Evolutionary conservation across 2,113 vertebrate species (phyloP), one percentile per base, ranked within the genome.

Genomic region (Trochalopteron elliotii): DNA sequence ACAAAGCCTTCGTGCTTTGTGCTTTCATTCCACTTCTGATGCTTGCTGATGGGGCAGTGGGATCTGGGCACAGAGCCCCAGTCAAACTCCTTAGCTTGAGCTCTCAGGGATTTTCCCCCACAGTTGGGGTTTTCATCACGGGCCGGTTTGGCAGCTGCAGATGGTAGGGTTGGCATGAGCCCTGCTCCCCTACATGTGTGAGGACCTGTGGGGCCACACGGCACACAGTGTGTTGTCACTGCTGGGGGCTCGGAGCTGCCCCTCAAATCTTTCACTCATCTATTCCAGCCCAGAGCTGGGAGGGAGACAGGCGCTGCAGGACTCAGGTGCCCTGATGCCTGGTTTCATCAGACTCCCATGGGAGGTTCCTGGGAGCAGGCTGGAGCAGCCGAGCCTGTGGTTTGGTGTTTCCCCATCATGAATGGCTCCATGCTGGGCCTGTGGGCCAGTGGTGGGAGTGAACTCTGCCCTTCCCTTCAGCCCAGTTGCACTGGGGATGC

Each of bases 111-210:
- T 80, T 80, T 80, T 86, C 44, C 10, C n/a, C 57, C 16, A 11
- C 4, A 7, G 44, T 22, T 35, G 30, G 40, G 15, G 25, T 63
- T 89, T 80, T 91, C 4, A 3, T 64, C 0, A 0, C 0, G 0
- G 39, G 25, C 20, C 0, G 0, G 39, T 80, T 85, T 59, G 61
- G 56, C 42, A 80, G 67, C 87, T 80, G 40, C 57, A 30, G 71
- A 9, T 2, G 5, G 35, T 39, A 40, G 40, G 44, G 40, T 59
- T 91, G 80, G 59, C 7, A 5, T 0, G 2, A 57, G 24, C 68
- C 25, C 45, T 0, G 0, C 30, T 83, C 35, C 52, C 33, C 22
- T 65, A 12, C 0, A 1, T 15, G 1, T 0, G 1, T 39, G 42
- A n/a, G 45, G 76, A 56, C 56, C 47, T 12, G 16, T 0, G 47